Percentiles rank a stretch among this genome's conserved stretches.
These are phyloP conservation scores for Heterotis niloticus DNA, from an alignment of 2,113 vertebrate genomes.

Conservation along the genomic window DNA sequence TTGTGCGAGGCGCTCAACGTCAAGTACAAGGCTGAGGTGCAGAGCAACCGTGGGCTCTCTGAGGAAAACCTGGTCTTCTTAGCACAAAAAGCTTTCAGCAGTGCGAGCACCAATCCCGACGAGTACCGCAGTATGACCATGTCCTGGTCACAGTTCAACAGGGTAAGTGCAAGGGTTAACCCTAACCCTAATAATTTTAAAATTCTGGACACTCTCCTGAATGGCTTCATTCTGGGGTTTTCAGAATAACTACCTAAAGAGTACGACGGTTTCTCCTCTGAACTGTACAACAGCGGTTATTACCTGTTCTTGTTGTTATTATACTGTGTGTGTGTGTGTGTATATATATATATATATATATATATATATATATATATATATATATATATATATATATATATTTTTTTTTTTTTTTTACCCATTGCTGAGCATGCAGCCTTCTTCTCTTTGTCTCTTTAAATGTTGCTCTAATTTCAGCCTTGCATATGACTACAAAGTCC, in stretches of 20 bases:
- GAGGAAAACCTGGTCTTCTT: conserved; percentile 93
- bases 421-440: background rate
- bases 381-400: no score
- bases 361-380: no score
- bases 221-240: no score
- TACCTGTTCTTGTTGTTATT: no score
- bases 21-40: conserved; percentile 95
- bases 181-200: background rate
- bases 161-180: conserved; percentile 69
- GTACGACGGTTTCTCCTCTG: no score
- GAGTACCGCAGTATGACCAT: conserved; percentile 87
- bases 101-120: conserved; percentile 77
- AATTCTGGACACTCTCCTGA: background rate
- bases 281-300: no score
- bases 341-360: no score
- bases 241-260: no score
- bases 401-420: no score
- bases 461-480: background rate
- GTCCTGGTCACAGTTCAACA: conserved; percentile 95
- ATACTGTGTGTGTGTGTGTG: no score
- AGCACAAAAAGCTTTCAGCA: conserved; percentile 91
- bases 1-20: conserved; percentile 93
- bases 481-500: background rate
- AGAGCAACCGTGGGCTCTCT: conserved; percentile 85
- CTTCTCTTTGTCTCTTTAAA: background rate